Conservation (phyloP, 2,113 vertebrate genomes). For the Crotophaga sulcirostris region DNA sequence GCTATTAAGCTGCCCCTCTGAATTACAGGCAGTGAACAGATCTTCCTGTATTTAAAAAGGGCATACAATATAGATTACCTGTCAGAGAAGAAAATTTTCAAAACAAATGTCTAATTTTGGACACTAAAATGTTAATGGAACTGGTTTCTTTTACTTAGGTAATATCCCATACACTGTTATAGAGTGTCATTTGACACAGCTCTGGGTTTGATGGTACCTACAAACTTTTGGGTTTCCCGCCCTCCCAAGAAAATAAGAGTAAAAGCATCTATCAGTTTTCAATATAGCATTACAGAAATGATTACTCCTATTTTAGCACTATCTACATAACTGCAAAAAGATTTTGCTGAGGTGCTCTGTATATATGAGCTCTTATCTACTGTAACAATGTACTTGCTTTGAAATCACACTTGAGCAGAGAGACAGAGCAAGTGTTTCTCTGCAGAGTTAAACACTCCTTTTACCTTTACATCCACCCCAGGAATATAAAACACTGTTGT, state of each 20-base stretch:
- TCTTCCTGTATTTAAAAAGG: background rate
- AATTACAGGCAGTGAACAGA: background rate
- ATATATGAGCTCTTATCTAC: background rate
- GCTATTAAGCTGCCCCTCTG: background rate
- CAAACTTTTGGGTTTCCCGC: background rate
- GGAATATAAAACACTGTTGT: slow-evolving; percentile 99
- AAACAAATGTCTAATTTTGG: background rate
- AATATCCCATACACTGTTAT: background rate
- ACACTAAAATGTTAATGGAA: background rate
- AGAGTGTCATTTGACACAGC: background rate
- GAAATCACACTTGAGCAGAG: background rate
- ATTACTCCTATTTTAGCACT: background rate
- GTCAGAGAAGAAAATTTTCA: background rate
- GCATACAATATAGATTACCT: background rate
- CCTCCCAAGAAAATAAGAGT: rapidly evolving
- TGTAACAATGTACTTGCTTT: background rate
- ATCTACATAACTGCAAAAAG: background rate
- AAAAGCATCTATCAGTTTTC: background rate
- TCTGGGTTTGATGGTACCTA: background rate
- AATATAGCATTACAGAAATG: background rate
- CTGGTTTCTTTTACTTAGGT: background rate
- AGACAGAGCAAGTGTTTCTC: background rate
- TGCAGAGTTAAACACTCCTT: background rate
- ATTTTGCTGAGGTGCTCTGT: background rate
- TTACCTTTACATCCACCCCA: slow-evolving; percentile 97